These are phyloP conservation scores for Orientallactaga sibirica DNA, from an alignment of 2,797 vertebrate species.

Conservation along the genomic window DNA sequence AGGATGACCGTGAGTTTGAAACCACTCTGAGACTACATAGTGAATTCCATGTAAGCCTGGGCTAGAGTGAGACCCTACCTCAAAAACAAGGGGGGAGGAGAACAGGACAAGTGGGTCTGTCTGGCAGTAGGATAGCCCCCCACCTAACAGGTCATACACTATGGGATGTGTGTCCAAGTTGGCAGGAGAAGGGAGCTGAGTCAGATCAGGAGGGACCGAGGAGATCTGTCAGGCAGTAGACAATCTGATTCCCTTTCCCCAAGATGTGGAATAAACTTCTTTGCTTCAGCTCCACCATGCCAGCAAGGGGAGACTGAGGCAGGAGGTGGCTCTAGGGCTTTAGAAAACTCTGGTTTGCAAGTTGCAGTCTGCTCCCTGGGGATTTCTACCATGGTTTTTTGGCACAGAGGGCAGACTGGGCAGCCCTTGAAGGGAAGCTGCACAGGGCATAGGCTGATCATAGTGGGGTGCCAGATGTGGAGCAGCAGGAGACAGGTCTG, in stretches of 20 bases:
- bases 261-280: not conserved
- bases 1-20: too few species aligned
- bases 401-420: not conserved
- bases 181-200: not conserved
- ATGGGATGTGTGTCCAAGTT: conserved; percentile 67
- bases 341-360: conserved; percentile 17
- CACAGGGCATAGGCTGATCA: not conserved
- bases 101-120: not conserved
- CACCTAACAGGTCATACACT: conserved; percentile 69
- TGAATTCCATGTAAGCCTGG: too few species aligned
- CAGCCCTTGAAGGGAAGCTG: not conserved
- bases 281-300: not conserved
- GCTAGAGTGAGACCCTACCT: too few species aligned
- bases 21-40: too few species aligned
- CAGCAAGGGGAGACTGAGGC: not conserved
- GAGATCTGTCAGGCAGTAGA: not conserved
- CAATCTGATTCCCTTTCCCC: not conserved
- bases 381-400: not conserved
- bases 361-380: not conserved
- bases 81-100: not conserved
- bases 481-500: not conserved
- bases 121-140: not conserved
- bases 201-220: not conserved
- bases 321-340: not conserved
- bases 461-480: not conserved